Base-by-base conservation (phyloP, 2,113 vertebrate genomes). In the Euleptes europaea region DNA sequence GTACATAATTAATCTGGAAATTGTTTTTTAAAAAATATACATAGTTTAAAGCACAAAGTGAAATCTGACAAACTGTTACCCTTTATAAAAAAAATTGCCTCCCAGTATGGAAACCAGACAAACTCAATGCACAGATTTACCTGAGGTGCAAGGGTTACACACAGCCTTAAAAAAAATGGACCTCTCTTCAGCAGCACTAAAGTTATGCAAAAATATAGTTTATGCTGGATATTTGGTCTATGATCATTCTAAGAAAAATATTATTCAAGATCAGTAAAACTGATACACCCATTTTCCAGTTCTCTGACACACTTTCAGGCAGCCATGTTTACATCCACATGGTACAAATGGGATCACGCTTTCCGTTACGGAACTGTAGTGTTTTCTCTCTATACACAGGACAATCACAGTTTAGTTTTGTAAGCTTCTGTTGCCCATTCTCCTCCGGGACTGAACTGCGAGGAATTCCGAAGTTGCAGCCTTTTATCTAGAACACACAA, bases 341-440 rank as follows among this genome's bases (percentile, higher is more conserved):
- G 94, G 95, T 96, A 95, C 86, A 93, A 95, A 94, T 85, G 93
- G 94, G 89, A 95, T 94, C 92, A 96, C 93, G 94, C 93, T 88
- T 93, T 87, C 67, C 93, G 88, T 91, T 92, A 90, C 89, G 93
- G 81, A 94, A 94, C 90, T 94, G 96, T 97, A 97, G 96, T 97
- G 97, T 96, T 96, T 95, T 88, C 90, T 63, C 90, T 40, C 6
- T 40, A 35, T 67, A 82, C 54, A 89, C 89, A 95, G 93, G 93
- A 92, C 94, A 93, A 93, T 96, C 97, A 96, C 96, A 96, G 97
- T 95, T 97, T 97, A 95, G 88, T 91, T 95, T 96, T 95, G 94
- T 95, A 96, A n/a, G 96, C 93, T 96, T 95, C 94, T 90, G 95
- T 94, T 87, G 67, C 83, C 90, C 17, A 54, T 92, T 93, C 87